phyloP scores from a whole-genome alignment of 2,113 vertebrate genomes.

The Salvelinus sp. region DNA sequence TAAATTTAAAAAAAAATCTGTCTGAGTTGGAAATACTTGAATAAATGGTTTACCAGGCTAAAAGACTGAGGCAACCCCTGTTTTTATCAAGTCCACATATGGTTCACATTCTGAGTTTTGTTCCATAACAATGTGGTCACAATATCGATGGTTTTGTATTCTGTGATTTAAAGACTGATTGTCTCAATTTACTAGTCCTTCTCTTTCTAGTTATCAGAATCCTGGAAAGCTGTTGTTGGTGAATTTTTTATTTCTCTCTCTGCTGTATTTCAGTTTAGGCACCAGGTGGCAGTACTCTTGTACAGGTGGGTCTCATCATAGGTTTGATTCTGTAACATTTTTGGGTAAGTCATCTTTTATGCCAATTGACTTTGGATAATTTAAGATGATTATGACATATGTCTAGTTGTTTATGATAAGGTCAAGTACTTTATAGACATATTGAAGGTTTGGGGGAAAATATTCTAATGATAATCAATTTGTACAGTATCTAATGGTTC shows the following conservation, averaged over 20 bases:
- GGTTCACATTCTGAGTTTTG: not conserved
- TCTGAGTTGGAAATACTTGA: slow-evolving; percentile 74
- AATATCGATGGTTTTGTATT: too few relatives aligned
- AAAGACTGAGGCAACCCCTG: not conserved
- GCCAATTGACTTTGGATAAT: too few relatives aligned
- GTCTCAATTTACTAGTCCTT: too few relatives aligned
- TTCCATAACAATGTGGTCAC: not conserved
- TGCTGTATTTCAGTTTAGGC: not conserved
- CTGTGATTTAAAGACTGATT: too few relatives aligned
- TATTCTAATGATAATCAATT: not conserved
- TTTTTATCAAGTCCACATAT: not conserved
- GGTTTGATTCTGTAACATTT: not conserved
- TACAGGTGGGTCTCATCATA: not conserved
- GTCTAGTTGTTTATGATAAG: not conserved
- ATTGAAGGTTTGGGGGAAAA: too few relatives aligned
- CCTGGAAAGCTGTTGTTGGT: not conserved
- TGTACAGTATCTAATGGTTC: slow-evolving; percentile 28
- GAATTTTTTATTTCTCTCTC: not conserved
- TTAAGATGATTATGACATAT: not conserved
- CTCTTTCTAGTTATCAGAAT: not conserved
- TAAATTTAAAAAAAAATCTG: slow-evolving; percentile 61
- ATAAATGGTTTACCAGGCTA: slow-evolving; percentile 68
- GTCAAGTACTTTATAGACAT: too few relatives aligned
- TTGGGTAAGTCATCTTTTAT: too few relatives aligned
- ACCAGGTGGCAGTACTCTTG: not conserved